These are phyloP conservation scores for Mastigias papua DNA, from an alignment of 30 jellyfish, hydroid and myxozoan genomes.

Conservation along the genomic window DNA sequence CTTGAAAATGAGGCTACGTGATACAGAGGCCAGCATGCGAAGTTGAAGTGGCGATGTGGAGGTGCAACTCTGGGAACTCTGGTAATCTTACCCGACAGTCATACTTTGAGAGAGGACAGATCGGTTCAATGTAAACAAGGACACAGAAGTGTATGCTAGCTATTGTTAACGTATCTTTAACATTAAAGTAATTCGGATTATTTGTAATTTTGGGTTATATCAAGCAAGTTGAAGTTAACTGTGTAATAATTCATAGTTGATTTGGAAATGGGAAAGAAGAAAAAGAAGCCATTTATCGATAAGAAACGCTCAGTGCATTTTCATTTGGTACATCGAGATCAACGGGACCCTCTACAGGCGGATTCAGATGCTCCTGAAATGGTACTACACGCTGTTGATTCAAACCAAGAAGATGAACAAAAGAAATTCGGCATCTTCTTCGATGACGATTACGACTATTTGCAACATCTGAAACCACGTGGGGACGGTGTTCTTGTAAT, in stretches of 20 bases:
- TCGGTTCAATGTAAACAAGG: too few relatives aligned
- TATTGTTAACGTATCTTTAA: too few relatives aligned
- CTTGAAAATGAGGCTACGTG: too few relatives aligned
- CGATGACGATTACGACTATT: slow-evolving; percentile 92
- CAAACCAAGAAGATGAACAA: slow-evolving; percentile 53
- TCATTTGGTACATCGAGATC: slow-evolving; percentile 89
- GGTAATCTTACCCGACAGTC: too few relatives aligned
- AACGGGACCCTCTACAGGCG: slow-evolving; percentile 95
- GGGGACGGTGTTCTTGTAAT: slow-evolving; percentile 82
- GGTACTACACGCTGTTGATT: slow-evolving; percentile 68
- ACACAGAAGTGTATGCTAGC: too few relatives aligned
- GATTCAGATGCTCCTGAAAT: slow-evolving; percentile 85
- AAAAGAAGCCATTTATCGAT: slow-evolving; percentile 90
- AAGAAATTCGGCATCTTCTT: slow-evolving; percentile 70
- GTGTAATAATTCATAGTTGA: background rate
- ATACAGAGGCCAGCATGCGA: too few relatives aligned
- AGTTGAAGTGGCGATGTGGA: too few relatives aligned
- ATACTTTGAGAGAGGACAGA: too few relatives aligned
- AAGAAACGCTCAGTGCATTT: slow-evolving; percentile 81
- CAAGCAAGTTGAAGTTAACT: too few relatives aligned
- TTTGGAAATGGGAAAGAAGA: slow-evolving; percentile 83
- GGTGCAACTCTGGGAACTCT: too few relatives aligned
- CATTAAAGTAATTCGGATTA: too few relatives aligned
- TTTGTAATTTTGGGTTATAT: too few relatives aligned
- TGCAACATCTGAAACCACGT: slow-evolving; percentile 89